Percentiles rank a stretch among this genome's conserved stretches.
Conservation (phyloP, 2,888 invertebrate genomes). For the Lithophane ornitopus region DNA sequence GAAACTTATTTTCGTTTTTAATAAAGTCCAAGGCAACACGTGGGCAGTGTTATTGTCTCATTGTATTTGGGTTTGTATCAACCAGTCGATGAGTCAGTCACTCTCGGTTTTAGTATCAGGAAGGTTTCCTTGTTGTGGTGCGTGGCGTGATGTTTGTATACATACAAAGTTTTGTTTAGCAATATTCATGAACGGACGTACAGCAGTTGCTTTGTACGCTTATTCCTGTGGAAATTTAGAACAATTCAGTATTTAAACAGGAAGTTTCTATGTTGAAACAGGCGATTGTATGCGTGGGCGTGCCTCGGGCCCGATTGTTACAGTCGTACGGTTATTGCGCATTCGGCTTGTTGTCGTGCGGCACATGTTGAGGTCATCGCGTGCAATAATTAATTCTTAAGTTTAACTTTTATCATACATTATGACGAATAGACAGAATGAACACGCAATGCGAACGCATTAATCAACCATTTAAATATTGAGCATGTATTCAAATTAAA, state of each 20-base stretch:
- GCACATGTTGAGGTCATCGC: slow-evolving; percentile 79
- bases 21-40: slow-evolving; percentile 57
- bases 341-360: slow-evolving; percentile 77
- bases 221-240: slow-evolving; percentile 70
- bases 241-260: slow-evolving; percentile 79
- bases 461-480: slow-evolving; percentile 38
- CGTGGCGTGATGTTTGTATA: slow-evolving; percentile 50
- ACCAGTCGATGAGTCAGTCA: slow-evolving; percentile 47
- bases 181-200: slow-evolving; percentile 65
- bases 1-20: slow-evolving; percentile 24
- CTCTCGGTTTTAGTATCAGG: slow-evolving; percentile 54
- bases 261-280: slow-evolving; percentile 82
- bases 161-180: slow-evolving; percentile 51
- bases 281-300: slow-evolving; percentile 83
- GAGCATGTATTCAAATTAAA: slow-evolving; percentile 51
- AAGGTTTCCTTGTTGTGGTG: slow-evolving; percentile 52
- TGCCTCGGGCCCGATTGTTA: slow-evolving; percentile 79
- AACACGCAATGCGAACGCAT: slow-evolving; percentile 58
- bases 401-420: slow-evolving; percentile 74
- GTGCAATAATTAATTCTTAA: slow-evolving; percentile 75
- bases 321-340: slow-evolving; percentile 81
- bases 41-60: slow-evolving; percentile 65
- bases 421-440: slow-evolving; percentile 55
- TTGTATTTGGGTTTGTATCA: slow-evolving; percentile 50
- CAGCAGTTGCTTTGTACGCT: slow-evolving; percentile 43